These are phyloP conservation scores for Axinella damicornis DNA, from an alignment of 37 sponge, comb jelly and placozoan genomes.

Conservation along the genomic window DNA sequence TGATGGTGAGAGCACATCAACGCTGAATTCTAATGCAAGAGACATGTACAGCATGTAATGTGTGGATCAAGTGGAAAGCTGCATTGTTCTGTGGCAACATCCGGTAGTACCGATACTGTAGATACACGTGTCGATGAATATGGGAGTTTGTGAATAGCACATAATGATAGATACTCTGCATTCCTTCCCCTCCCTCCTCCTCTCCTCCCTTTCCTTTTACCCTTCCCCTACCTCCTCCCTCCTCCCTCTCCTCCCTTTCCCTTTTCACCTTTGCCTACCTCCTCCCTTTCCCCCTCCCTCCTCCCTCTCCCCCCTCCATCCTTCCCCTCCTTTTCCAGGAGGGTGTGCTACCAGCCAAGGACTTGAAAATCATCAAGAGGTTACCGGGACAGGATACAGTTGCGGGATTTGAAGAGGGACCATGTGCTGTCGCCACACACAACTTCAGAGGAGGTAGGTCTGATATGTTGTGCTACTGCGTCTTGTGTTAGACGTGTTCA, in stretches of 20 bases:
- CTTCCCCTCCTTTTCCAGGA: not conserved
- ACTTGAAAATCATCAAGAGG: slow-evolving; percentile 66
- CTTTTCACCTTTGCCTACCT: not conserved
- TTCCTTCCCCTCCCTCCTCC: not conserved
- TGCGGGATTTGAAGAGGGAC: slow-evolving; percentile 67
- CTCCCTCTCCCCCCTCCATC: too few relatives aligned
- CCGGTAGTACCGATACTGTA: too few relatives aligned
- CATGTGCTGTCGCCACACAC: slow-evolving; percentile 70
- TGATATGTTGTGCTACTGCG: not conserved
- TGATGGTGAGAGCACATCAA: not conserved
- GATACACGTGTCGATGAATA: too few relatives aligned
- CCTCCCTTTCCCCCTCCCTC: not conserved
- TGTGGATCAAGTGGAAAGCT: too few relatives aligned
- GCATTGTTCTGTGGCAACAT: too few relatives aligned
- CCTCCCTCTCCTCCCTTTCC: too few relatives aligned
- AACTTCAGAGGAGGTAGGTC: slow-evolving; percentile 53
- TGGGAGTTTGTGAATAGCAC: too few relatives aligned
- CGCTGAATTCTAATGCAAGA: too few relatives aligned
- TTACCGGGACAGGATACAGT: slow-evolving; percentile 54
- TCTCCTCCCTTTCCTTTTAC: too few relatives aligned
- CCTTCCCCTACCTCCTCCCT: not conserved
- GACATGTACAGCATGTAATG: too few relatives aligned
- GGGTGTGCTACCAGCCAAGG: slow-evolving; percentile 38
- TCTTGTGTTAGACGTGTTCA: not conserved
- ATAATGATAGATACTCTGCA: too few relatives aligned